Percentiles rank a stretch among this genome's conserved stretches.
Evolutionary conservation across 2,888 invertebrate genomes (phyloP).

Genomic region (Sphaerophoria rueppellii): DNA sequence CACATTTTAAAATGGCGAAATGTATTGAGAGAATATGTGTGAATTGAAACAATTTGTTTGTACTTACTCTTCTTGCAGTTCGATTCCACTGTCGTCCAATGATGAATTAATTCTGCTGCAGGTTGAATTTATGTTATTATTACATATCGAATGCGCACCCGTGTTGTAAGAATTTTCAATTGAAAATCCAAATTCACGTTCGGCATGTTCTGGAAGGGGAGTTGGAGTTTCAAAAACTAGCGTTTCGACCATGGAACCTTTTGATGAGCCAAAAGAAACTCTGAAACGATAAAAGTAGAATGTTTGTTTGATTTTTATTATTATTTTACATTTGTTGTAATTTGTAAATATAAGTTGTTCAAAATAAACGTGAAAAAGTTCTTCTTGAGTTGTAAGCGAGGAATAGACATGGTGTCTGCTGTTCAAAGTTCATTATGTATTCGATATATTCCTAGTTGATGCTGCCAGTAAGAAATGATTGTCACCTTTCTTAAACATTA

Average conservation of each 20-base stretch:
- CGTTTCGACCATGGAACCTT: conserved; percentile 97
- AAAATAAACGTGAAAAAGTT: too few relatives aligned
- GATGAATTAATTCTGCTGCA: conserved; percentile 81
- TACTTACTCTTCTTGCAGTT: conserved; percentile 82
- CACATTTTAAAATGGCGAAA: too few relatives aligned
- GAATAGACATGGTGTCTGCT: too few relatives aligned
- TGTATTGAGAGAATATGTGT: too few relatives aligned
- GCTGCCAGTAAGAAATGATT: too few relatives aligned
- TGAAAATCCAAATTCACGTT: conserved; percentile 80
- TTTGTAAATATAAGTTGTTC: not conserved
- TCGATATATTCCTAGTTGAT: too few relatives aligned
- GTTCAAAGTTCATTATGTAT: too few relatives aligned
- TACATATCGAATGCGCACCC: conserved; percentile 62
- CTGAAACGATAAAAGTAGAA: conserved; percentile 83
- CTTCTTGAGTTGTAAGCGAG: too few relatives aligned
- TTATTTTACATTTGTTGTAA: not conserved
- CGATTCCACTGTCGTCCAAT: conserved; percentile 81
- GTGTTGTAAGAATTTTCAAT: conserved; percentile 74
- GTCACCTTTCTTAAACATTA: too few relatives aligned
- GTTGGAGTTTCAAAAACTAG: conserved; percentile 92
- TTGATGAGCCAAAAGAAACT: conserved; percentile 96
- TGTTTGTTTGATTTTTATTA: not conserved
- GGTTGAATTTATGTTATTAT: conserved; percentile 61
- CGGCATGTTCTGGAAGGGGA: conserved; percentile 85
- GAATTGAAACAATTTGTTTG: too few relatives aligned